Base-by-base conservation (phyloP, 1,140 invertebrate genomes). In the Calephelis virginiensis region DNA sequence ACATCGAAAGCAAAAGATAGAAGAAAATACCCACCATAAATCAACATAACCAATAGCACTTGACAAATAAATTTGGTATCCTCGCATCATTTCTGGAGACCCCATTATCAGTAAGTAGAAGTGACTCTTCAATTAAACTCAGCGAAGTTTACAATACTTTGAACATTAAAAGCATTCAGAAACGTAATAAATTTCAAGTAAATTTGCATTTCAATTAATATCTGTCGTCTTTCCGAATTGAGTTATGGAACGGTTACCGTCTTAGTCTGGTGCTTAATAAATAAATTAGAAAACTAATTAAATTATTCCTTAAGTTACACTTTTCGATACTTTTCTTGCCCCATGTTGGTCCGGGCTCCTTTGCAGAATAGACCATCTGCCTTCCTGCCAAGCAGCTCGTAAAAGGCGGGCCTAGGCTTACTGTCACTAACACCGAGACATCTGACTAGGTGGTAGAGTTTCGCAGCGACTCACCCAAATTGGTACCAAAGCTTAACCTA, bases 131-230 rank as follows among this genome's bases (percentile, higher is more conserved):
- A 59, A 59, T 59, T 59, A 59, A 59, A 59, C 53, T 59, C 53
- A 37, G 53, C 17, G 17, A 59, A 59, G 53, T 59, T 59, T 59
- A 59, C 53, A 59, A 59, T 59, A 59, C 53, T 59, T 59, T 59
- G 53, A 59, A 59, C 53, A 59, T 59, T 59, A 59, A 59, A 59
- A 59, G 56, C 56, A 59, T 59, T 59, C 56, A 59, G 56, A 59
- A 59, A 59, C 56, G 56, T 59, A 59, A 59, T 59, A 59, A 59
- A 59, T 59, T 59, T 59, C 37, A 38, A 38, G 56, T 38, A 28
- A 59, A 59, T 59, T 59, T 59, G 56, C 56, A 59, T 59, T 59
- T 59, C 56, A 59, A 59, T 59, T 59, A 59, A 59, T 59, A 59
- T 59, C 56, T 59, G 56, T 59, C 56, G 56, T 59, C 38, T 12